phyloP scores from a whole-genome alignment of 1,140 invertebrate genomes.

The Neodiprion virginianus region DNA sequence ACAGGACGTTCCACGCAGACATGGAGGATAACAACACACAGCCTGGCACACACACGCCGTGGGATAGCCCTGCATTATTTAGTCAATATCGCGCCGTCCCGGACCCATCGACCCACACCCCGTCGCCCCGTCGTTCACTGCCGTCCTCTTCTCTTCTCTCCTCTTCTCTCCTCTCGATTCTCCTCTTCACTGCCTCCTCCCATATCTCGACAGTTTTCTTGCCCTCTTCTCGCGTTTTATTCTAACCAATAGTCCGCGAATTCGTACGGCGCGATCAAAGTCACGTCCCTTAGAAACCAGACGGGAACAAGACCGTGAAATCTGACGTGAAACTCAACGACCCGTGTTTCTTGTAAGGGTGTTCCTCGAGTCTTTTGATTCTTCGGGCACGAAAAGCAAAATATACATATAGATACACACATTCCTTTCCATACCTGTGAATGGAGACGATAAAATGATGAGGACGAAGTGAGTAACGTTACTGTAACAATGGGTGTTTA shows the following conservation, averaged over 20 bases:
- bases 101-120: not conserved
- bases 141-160: too few relatives aligned
- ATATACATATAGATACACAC: too few relatives aligned
- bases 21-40: not conserved
- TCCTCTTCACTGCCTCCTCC: not conserved
- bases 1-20: not conserved
- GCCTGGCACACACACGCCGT: not conserved
- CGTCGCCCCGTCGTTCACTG: too few relatives aligned
- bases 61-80: slow-evolving; percentile 25
- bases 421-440: too few relatives aligned
- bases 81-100: slow-evolving; percentile 31
- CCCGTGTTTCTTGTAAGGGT: too few relatives aligned
- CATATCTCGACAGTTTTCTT: not conserved
- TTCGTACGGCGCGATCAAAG: not conserved
- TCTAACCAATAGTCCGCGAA: not conserved
- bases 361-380: too few relatives aligned
- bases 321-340: too few relatives aligned
- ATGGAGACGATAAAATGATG: too few relatives aligned
- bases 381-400: too few relatives aligned
- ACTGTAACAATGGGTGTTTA: too few relatives aligned
- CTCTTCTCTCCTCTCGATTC: not conserved
- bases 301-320: not conserved
- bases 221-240: not conserved
- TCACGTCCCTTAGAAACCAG: not conserved
- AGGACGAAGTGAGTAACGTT: too few relatives aligned